Evolutionary conservation across 2,113 vertebrate species (phyloP), one percentile per base, ranked within the genome.

Genomic region (Typhlomys cinereus): DNA sequence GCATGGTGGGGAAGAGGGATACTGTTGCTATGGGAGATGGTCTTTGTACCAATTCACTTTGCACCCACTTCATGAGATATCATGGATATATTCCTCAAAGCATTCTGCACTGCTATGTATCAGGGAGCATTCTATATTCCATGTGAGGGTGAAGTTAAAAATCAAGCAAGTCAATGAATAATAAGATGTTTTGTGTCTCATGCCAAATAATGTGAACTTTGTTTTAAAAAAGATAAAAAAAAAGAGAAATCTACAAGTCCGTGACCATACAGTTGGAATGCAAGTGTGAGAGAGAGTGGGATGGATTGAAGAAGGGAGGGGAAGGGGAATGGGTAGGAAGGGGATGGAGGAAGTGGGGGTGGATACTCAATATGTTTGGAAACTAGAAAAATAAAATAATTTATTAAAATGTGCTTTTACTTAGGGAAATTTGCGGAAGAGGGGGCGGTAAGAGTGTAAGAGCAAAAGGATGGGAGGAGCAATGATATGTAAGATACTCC

Each of bases 81-180:
- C 61, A 8, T 36, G 62, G 17, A 59, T 46, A 0, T 4, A 69
- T 46, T 41, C 81, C 52, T 66, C 48, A 61, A 88, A 92, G 10
- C 73, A 80, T n/a, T 89, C 61, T 57, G 39, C 39, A 48, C 44
- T 57, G 81, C 67, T 46, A 2, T 29, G 34, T 59, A 91, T 64
- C 23, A 46, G 57, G 57, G n/a, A 69, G 54, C 21, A 76, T 73
- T 94, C 78, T 78, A 39, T 27, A 11, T 78, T 92, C n/a, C 81
- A 7, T 78, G 84, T 89, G 75, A 44, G 27, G 13, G 39, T 11
- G 29, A 36, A 84, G 50, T 39, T 20, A 8, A 76, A n/a, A 85
- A 73, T 7, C 48, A 71, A 85, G 66, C 41, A 86, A 83, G 57
- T 5, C 2, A 71, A 50, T 27, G 66, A 48, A 83, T 46, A 70